Evolutionary conservation across 2,797 vertebrate species (phyloP), one percentile per base, ranked within the genome.

Genomic region (Astyanax mexicanus): DNA sequence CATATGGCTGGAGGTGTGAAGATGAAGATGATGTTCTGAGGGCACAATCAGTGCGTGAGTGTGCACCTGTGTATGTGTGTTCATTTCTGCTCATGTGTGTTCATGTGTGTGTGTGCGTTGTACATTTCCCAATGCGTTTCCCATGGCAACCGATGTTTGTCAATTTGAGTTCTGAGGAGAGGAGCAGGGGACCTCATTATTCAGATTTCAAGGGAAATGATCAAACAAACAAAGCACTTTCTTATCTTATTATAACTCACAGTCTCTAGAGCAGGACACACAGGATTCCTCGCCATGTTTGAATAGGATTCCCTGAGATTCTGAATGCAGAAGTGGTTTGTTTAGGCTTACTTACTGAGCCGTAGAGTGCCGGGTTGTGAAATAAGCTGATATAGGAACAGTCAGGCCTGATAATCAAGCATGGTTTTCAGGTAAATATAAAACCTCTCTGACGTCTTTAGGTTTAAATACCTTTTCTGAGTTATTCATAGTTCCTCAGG

Each of bases 161-260:
- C 69, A 71, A 32, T 40, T 66, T 27, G 47, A 42, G 23, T 25
- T 52, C 54, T 58, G 51, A 58, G 42, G 21, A 70, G n/a, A 67
- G 35, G 51, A 70, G 69, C 49, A 68, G 45, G 75, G 80, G 82
- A 83, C 72, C 85, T 86, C 82, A 84, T 88, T 85, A 86, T 72
- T 81, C 27, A 25, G 19, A 71, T 69, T 75, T 37, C 62, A 83
- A 69, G 79, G 80, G 72, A 80, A 78, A 77, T 75, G 77, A 89
- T 90, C 75, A 82, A 80, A 80, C 74, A 72, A 54, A 80, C 70
- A 68, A 19, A 45, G 55, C 9, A 15, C 32, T 58, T 19, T 35
- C 15, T 47, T 44, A 51, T 51, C 52, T 49, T 49, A 61, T 66
- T 74, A 55, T 29, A 19, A 32, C 49, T 13, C 38, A 42, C 7